Base-by-base conservation (phyloP, 2,797 vertebrate genomes). In the Tangara arthus region DNA sequence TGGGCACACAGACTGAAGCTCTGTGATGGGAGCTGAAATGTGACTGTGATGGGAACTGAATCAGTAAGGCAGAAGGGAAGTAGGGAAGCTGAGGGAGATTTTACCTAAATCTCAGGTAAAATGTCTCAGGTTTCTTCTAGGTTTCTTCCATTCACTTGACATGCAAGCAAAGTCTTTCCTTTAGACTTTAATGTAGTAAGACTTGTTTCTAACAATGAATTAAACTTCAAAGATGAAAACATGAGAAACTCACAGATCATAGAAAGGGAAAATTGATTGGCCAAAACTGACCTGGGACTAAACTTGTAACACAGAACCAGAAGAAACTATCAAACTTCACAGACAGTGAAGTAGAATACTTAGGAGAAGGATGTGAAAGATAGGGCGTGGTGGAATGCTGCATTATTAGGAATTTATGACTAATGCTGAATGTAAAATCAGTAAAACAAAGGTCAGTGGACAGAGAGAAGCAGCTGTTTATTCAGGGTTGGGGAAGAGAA, bases 11-110 rank as follows among this genome's bases (percentile, higher is more conserved):
- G 19, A 39, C 26, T 65, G 56, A 69, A 59, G n/a, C 28, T 49
- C 32, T 15, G 27, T 44, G 41, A 64, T 12, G 11, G n/a, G 5
- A 89, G 23, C 27, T 50, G n/a, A 23, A 78, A 60, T 0, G 0
- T 8, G 1, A n/a, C 11, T 37, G 34, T 42, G 34, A 39, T 37
- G 41, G 37, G 30, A 89, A 47, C 23, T 0, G 0, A 60, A 46
- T 60, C 21, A 28, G 8, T 34, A 47, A 82, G 16, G 12, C 44
- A 66, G 32, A 61, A 44, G 14, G 10, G 15, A 61, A 68, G 16
- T 3, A 39, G 32, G 55, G 49, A 68, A 89, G 13, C 8, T 57
- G 24, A 61, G 26, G 24, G 28, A 66, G 4, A 21, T 47, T 32
- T 52, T 44, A 23, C 19, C 9, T 57, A 15, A 34, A 44, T 83